Conservation (phyloP, 2,797 vertebrate species). For the Mustela erminea region DNA sequence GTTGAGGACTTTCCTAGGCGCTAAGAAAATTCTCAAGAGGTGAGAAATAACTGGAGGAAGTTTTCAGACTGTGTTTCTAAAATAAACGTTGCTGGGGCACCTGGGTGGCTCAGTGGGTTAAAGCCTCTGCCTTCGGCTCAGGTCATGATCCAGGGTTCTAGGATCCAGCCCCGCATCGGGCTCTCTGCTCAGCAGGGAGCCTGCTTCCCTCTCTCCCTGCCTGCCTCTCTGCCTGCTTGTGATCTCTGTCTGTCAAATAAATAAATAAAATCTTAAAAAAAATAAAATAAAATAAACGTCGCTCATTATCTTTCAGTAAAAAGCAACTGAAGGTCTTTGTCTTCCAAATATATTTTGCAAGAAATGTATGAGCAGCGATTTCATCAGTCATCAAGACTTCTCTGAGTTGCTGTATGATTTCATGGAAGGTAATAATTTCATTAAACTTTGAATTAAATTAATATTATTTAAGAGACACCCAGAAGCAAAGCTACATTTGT, state of each 20-base stretch:
- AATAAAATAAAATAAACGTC: background rate
- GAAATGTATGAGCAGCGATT: conserved; percentile 19
- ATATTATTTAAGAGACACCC: conserved; percentile 54
- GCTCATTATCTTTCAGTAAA: conserved; percentile 22
- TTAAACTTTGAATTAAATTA: conserved; percentile 66
- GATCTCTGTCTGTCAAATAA: too few relatives aligned
- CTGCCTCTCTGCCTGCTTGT: too few relatives aligned
- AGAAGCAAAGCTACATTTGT: conserved; percentile 43
- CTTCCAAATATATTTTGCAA: conserved; percentile 59
- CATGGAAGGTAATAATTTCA: conserved; percentile 26
- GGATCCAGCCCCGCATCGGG: too few relatives aligned
- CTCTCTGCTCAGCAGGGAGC: too few relatives aligned
- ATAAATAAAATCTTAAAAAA: too few relatives aligned
- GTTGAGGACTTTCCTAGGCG: background rate
- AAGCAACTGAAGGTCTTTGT: conserved; percentile 5
- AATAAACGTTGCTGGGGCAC: background rate
- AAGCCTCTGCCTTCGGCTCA: too few relatives aligned
- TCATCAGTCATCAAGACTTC: conserved; percentile 14
- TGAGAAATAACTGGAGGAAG: conserved; percentile 11
- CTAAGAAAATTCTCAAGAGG: background rate
- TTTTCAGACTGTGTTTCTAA: conserved; percentile 8
- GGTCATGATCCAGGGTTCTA: too few relatives aligned
- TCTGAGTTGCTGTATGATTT: conserved; percentile 49
- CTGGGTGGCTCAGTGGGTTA: too few relatives aligned
- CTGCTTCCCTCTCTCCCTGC: too few relatives aligned